Base-by-base conservation (phyloP, 1,140 invertebrate genomes). In the Pinna nobilis region DNA sequence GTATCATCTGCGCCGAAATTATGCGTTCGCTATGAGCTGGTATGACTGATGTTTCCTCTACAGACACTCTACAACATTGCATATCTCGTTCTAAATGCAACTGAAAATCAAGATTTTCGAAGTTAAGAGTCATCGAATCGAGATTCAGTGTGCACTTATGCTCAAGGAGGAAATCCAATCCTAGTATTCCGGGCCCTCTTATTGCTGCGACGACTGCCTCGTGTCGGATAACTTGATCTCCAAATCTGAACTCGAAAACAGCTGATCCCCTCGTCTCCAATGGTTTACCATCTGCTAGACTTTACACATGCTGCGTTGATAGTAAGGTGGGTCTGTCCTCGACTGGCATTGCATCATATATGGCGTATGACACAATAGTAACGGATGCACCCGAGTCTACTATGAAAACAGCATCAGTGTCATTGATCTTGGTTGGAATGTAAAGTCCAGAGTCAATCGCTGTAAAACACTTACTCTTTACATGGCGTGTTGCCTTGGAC, bases 1-100 rank as follows among this genome's bases (percentile, higher is more conserved):
- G 39, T 44, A 44, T n/a, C 39, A 44, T n/a, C 39, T n/a, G n/a
- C n/a, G n/a, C n/a, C n/a, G n/a, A n/a, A 44, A 44, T 44, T 44
- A 44, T 44, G 39, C n/a, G 39, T 44, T 44, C 39, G 9, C 39
- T 44, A n/a, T 44, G 9, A 44, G 39, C 39, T 44, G 39, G 39
- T n/a, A n/a, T n/a, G n/a, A n/a, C n/a, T n/a, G n/a, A 44, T 44
- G 39, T 44, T n/a, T 44, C 39, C 39, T 44, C 39, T 11, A 44
- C 39, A 44, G 9, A 44, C 39, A 11, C 39, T 44, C 39, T 44
- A n/a, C 39, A 44, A 9, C 39, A 44, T 44, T 44, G 39, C 39
- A 44, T 44, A 44, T 44, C 39, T 44, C n/a, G 39, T n/a, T 44
- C 39, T 11, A 44, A n/a, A 44, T 44, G 39, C 39, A 44, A 11